These are phyloP conservation scores for Lepidurus packardi DNA, from an alignment of 1,140 invertebrate genomes.

Conservation along the genomic window DNA sequence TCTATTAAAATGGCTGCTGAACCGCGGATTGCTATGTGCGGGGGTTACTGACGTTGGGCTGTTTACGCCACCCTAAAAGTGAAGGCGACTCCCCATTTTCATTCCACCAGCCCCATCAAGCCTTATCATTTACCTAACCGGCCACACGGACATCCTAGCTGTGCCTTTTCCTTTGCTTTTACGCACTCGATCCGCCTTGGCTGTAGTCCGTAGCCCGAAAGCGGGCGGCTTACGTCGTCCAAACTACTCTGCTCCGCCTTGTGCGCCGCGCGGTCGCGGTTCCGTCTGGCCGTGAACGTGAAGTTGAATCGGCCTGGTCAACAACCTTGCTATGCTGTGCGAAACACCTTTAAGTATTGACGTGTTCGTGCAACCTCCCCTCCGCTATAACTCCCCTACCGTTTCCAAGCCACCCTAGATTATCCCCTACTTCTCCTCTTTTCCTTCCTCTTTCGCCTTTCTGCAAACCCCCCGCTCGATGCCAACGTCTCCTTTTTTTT, in stretches of 20 bases:
- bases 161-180: not conserved
- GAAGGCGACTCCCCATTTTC: not conserved
- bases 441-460: conserved; percentile 4
- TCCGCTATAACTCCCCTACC: not conserved
- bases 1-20: not conserved
- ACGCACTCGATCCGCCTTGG: not conserved
- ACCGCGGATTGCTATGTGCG: not conserved
- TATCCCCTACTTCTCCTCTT: not conserved
- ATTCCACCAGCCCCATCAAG: conserved; percentile 1
- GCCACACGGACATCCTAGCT: not conserved
- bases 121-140: not conserved
- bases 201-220: not conserved
- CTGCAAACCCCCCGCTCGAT: conserved; percentile 17
- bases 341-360: conserved; percentile 22
- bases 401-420: not conserved
- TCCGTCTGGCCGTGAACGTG: conserved; percentile 17
- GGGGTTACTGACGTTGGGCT: not conserved
- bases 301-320: conserved; percentile 12
- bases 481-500: not conserved
- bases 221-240: not conserved
- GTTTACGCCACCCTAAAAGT: not conserved
- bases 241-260: conserved; percentile 10
- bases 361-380: conserved; percentile 20
- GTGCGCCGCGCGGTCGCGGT: conserved; percentile 10
- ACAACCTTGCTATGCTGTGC: conserved; percentile 17